Evolutionary conservation across 1,140 invertebrate species (phyloP).

Genomic region (Cherax destructor): DNA sequence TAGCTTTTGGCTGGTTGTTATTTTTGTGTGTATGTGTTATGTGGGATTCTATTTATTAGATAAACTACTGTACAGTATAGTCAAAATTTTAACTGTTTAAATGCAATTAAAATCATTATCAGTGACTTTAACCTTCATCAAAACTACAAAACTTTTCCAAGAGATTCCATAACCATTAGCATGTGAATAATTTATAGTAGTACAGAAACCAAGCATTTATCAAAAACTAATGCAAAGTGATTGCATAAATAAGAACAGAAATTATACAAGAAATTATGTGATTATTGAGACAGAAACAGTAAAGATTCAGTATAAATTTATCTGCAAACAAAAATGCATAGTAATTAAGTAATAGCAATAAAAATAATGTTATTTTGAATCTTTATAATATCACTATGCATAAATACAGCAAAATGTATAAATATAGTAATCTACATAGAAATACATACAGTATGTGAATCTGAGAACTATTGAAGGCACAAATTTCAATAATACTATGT

Average conservation of each 20-base stretch:
- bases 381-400: too few relatives aligned
- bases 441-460: too few relatives aligned
- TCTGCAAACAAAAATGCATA: not conserved
- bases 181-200: not conserved
- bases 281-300: not conserved
- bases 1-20: too few relatives aligned
- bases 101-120: not conserved
- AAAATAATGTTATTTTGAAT: too few relatives aligned
- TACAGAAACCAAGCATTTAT: not conserved
- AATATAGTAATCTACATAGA: too few relatives aligned
- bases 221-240: not conserved
- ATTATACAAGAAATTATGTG: not conserved
- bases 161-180: not conserved
- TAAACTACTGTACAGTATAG: too few relatives aligned
- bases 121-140: not conserved
- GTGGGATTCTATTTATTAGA: too few relatives aligned
- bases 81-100: too few relatives aligned
- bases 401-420: too few relatives aligned
- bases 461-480: not conserved
- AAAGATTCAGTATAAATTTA: not conserved
- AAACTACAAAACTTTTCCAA: not conserved
- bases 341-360: too few relatives aligned
- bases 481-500: not conserved
- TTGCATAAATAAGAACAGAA: not conserved
- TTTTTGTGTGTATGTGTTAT: too few relatives aligned